A percentile compares a stretch with the other conserved stretches of the same genome.
phyloP scores from a whole-genome alignment of 2,113 vertebrate species.

The Sakesphorus luctuosus region DNA sequence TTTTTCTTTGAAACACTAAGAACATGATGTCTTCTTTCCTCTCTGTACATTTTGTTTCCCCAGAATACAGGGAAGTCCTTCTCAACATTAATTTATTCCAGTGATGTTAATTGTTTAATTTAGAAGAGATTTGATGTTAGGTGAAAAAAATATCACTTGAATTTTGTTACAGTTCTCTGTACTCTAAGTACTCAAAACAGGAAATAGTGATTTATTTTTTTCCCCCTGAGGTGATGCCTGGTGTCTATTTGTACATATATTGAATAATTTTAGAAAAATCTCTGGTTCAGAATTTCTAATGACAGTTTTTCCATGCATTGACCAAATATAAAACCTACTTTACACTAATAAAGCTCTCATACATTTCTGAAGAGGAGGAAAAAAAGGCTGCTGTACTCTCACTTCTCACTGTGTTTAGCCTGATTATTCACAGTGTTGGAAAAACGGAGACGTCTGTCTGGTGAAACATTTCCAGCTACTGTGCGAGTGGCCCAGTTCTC shows the following conservation, averaged over 20 bases:
- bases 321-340: conserved; percentile 84
- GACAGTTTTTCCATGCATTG: conserved; percentile 74
- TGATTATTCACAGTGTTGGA: conserved; percentile 17
- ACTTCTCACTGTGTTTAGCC: not conserved
- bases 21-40: conserved; percentile 30
- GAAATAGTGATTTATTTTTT: conserved; percentile 58
- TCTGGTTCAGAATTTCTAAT: conserved; percentile 66
- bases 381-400: not conserved
- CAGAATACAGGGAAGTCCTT: conserved; percentile 48
- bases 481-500: conserved; percentile 12
- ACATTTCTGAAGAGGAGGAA: not conserved
- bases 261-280: conserved; percentile 68
- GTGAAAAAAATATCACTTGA: conserved; percentile 64
- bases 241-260: conserved; percentile 77
- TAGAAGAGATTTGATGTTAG: conserved; percentile 74
- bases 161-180: conserved; percentile 69
- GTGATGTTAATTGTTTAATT: conserved; percentile 83
- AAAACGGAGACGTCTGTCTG: conserved; percentile 39
- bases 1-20: not conserved
- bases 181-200: conserved; percentile 88
- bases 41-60: conserved; percentile 66
- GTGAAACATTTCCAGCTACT: conserved; percentile 26
- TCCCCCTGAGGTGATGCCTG: conserved; percentile 52
- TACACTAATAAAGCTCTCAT: conserved; percentile 32
- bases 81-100: conserved; percentile 77